Evolutionary conservation across 2,113 vertebrate species (phyloP).

Genomic region (Toxostoma redivivum): DNA sequence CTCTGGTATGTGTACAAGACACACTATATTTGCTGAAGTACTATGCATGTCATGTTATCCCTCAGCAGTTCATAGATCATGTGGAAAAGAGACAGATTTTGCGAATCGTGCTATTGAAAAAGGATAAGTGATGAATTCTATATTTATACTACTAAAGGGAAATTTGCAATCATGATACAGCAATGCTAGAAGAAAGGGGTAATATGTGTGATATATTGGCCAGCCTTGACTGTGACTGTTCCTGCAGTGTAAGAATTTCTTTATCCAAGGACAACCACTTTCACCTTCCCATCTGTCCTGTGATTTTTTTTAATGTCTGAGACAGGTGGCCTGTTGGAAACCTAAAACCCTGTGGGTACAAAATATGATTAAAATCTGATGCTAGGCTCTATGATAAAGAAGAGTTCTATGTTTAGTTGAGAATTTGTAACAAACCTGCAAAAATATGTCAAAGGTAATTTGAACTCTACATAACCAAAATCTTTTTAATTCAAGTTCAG

Average conservation of each 20-base stretch:
- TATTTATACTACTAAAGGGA: conserved; percentile 62
- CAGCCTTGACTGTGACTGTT: conserved; percentile 66
- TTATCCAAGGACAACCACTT: conserved; percentile 85
- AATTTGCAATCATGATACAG: conserved; percentile 54
- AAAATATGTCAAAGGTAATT: conserved; percentile 72
- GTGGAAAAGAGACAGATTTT: conserved; percentile 48
- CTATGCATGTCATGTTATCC: conserved; percentile 3
- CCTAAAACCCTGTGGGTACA: conserved; percentile 83
- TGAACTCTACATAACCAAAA: conserved; percentile 69
- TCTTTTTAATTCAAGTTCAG: conserved; percentile 65
- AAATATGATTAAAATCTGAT: conserved; percentile 89
- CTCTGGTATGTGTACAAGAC: background rate
- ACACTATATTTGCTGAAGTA: background rate
- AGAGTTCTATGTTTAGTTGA: conserved; percentile 72
- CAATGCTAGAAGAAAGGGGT: conserved; percentile 46
- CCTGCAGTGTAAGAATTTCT: conserved; percentile 75
- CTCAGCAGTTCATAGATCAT: conserved; percentile 31
- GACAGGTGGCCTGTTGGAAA: conserved; percentile 87
- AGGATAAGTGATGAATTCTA: conserved; percentile 46
- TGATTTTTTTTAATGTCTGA: conserved; percentile 84
- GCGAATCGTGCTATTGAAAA: background rate
- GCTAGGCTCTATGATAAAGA: conserved; percentile 76
- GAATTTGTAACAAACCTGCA: conserved; percentile 70
- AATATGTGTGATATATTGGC: conserved; percentile 58
- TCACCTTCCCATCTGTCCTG: conserved; percentile 91